A percentile compares a stretch with the other conserved stretches of the same genome.
Evolutionary conservation across 2,113 vertebrate genomes (phyloP).

Genomic region (Coturnix japonica): DNA sequence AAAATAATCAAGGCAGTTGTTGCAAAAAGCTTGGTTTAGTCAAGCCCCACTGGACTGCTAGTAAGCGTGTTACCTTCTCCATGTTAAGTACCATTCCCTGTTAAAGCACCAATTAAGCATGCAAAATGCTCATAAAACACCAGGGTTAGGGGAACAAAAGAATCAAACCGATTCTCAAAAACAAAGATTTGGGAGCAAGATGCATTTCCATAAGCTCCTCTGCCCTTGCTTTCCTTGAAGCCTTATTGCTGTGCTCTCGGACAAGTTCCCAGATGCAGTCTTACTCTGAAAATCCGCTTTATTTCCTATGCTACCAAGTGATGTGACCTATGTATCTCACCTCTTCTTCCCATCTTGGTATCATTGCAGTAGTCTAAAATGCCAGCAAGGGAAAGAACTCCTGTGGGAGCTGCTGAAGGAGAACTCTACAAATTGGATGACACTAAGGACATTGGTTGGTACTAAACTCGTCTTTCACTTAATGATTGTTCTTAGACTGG

Average conservation of each 20-base stretch:
- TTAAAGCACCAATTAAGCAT: background rate
- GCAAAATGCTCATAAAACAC: background rate
- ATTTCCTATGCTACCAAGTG: background rate
- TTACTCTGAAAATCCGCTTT: background rate
- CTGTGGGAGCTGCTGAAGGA: background rate
- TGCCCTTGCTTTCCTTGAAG: background rate
- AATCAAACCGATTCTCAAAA: background rate
- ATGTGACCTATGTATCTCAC: background rate
- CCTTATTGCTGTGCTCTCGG: too few species aligned
- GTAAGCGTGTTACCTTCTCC: background rate
- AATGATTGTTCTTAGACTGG: background rate
- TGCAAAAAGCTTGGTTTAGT: background rate
- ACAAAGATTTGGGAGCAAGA: background rate
- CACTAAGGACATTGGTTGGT: fast-evolving
- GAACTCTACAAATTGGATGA: background rate
- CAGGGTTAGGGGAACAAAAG: background rate
- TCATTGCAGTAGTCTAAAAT: background rate
- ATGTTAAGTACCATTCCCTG: background rate
- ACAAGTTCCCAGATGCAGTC: background rate
- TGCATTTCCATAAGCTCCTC: background rate
- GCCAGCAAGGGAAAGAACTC: background rate
- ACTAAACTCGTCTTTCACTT: background rate
- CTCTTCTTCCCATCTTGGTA: background rate
- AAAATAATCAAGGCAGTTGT: background rate
- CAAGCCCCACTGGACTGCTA: background rate